These are phyloP conservation scores for Pontoporia blainvillei DNA, from an alignment of 2,113 vertebrate species.

Conservation along the genomic window DNA sequence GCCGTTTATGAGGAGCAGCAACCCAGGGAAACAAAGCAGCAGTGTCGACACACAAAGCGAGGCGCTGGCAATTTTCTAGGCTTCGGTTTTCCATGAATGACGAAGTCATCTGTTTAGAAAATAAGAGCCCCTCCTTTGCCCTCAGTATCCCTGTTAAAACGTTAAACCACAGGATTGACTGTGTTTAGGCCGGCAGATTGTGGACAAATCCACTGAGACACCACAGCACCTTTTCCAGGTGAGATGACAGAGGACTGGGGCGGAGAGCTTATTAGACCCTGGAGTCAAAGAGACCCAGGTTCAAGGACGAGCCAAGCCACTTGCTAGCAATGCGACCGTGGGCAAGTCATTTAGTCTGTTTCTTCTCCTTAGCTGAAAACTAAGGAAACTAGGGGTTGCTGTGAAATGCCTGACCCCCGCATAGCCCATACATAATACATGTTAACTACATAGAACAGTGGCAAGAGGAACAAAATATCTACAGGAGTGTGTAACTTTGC, in stretches of 20 bases:
- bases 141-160: background rate
- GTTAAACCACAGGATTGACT: background rate
- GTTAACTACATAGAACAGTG: background rate
- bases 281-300: background rate
- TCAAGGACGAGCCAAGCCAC: background rate
- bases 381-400: background rate
- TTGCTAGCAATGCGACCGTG: accelerated
- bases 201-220: background rate
- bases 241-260: background rate
- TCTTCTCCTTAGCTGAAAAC: background rate
- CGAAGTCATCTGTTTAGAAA: slow-evolving; percentile 51
- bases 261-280: background rate
- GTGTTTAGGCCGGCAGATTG: background rate
- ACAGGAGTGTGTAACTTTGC: background rate
- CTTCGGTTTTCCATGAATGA: background rate
- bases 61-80: background rate
- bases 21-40: background rate
- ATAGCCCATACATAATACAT: background rate
- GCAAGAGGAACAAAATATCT: background rate
- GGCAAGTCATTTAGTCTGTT: background rate
- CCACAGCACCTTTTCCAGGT: background rate
- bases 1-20: accelerated
- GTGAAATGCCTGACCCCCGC: background rate
- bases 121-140: slow-evolving; percentile 36
- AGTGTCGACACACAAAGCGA: background rate